Evolutionary conservation across 37 sponge, comb jelly and placozoan genomes (phyloP), one percentile per base, ranked within the genome.

Genomic region (Agelas oroides): DNA sequence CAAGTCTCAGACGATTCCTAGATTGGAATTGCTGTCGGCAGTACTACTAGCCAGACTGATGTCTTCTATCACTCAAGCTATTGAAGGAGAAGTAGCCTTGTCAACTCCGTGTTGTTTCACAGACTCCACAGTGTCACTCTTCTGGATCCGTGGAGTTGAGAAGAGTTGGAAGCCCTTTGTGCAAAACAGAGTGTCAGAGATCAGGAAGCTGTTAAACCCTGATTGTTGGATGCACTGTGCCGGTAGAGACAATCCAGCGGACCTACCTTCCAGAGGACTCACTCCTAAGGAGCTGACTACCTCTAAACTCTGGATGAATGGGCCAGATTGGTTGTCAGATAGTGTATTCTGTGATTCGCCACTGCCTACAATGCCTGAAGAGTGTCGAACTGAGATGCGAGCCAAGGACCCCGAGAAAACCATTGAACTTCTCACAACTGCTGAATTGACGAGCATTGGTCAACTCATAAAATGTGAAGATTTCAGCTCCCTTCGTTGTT

Each of bases 161-260:
- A 28, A 80, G 53, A 53, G 53, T 31, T 82, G 83, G 83, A 82
- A 70, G 61, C 83, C 40, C 6, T 71, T 82, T 53, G 83, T 71
- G 24, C 56, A 72, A 40, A 82, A 82, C 33, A 58, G 83, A 21
- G 73, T 71, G 11, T 21, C 37, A 31, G 20, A 8, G 3, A 31
- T 31, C 19, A 59, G 79, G 31, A 61, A 60, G 14, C 35, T 33
- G n/a, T n/a, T n/a, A n/a, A n/a, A n/a, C n/a, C n/a, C n/a, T n/a
- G n/a, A n/a, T n/a, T n/a, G n/a, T n/a, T n/a, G n/a, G n/a, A n/a
- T n/a, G n/a, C n/a, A n/a, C n/a, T n/a, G n/a, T n/a, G n/a, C n/a
- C n/a, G n/a, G n/a, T n/a, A n/a, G n/a, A n/a, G n/a, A n/a, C n/a
- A n/a, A n/a, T n/a, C n/a, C n/a, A n/a, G n/a, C n/a, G n/a, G n/a